Conservation (phyloP, 1,140 invertebrate genomes). For the Dendroctonus valens region DNA sequence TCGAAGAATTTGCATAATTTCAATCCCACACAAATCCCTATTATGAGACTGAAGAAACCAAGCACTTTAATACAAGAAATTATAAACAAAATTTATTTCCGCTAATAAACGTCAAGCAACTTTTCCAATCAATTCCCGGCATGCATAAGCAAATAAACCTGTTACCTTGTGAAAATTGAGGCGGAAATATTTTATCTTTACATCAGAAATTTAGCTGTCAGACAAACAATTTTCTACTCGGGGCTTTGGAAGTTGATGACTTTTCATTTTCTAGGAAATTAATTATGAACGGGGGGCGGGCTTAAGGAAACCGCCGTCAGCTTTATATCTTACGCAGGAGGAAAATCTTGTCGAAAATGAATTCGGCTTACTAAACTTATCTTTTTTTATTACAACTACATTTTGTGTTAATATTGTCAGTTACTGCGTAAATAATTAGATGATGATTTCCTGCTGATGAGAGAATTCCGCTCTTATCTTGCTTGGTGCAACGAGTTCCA, state of each 20-base stretch:
- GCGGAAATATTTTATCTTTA: conserved; percentile 5
- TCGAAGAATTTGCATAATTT: too few relatives aligned
- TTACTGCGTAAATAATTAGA: too few relatives aligned
- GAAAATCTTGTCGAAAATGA: background rate
- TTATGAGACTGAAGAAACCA: too few relatives aligned
- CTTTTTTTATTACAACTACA: too few relatives aligned
- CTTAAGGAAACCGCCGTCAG: conserved; percentile 3
- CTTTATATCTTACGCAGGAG: conserved; percentile 1
- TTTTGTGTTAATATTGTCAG: too few relatives aligned
- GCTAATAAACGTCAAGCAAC: conserved; percentile 4
- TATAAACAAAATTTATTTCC: too few relatives aligned
- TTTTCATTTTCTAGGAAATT: conserved; percentile 8
- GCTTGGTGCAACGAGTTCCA: too few relatives aligned
- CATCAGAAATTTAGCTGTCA: conserved; percentile 5
- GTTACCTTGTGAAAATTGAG: conserved; percentile 4
- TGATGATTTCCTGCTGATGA: too few relatives aligned
- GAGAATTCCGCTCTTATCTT: too few relatives aligned
- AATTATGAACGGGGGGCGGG: background rate
- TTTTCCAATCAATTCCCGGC: background rate
- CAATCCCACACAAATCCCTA: too few relatives aligned
- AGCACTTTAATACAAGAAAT: too few relatives aligned
- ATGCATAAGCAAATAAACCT: conserved; percentile 2
- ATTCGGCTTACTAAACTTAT: too few relatives aligned
- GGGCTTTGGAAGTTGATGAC: conserved; percentile 4
- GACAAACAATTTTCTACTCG: conserved; percentile 7